phyloP scores from a whole-genome alignment of 2,113 vertebrate genomes.

The Gracilinanus agilis region DNA sequence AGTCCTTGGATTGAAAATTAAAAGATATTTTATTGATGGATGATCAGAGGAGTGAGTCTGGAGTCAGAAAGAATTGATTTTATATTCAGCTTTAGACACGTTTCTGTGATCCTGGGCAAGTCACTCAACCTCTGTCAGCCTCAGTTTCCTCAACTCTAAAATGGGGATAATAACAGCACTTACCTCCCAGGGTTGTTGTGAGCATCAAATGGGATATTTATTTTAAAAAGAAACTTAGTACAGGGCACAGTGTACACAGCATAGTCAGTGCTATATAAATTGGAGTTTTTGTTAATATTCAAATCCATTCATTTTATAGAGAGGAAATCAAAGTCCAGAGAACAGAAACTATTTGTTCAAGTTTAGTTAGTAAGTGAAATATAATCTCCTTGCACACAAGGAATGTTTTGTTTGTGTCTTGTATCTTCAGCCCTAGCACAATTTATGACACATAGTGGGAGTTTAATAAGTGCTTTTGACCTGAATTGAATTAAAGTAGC shows the following conservation, averaged over 20 bases:
- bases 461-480: background rate
- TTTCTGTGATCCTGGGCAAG: background rate
- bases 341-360: background rate
- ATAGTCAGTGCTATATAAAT: background rate
- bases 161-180: background rate
- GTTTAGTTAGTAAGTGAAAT: background rate
- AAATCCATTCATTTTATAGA: background rate
- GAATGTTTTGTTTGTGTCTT: background rate
- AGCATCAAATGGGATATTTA: background rate
- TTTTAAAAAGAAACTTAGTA: background rate
- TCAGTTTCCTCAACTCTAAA: background rate
- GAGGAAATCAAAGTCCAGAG: background rate
- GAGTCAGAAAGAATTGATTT: background rate
- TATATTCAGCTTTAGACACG: background rate
- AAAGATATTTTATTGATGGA: background rate
- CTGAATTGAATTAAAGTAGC: background rate
- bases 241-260: background rate
- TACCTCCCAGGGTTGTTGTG: background rate
- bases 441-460: background rate
- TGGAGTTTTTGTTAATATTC: background rate
- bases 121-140: background rate
- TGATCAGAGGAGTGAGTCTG: background rate
- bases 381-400: background rate
- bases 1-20: background rate
- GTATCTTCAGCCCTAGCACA: background rate